Evolutionary conservation across 2,113 vertebrate genomes (phyloP), one percentile per base, ranked within the genome.

Genomic region (Promerops cafer): DNA sequence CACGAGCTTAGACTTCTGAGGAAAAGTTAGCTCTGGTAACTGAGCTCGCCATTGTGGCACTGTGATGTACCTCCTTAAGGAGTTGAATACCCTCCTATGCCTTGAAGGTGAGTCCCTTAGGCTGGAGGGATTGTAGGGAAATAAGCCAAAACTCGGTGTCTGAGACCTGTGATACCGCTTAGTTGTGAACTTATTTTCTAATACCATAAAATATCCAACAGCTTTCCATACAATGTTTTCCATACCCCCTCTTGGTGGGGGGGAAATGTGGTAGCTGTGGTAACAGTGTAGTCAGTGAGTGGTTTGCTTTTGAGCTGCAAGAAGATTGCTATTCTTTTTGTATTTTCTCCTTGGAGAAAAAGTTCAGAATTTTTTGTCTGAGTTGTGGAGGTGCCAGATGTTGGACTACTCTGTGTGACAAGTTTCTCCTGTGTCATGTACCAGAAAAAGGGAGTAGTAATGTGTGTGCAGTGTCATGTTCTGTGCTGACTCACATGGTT

Each of bases 1-100:
- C 21, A 35, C 10, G 24, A 40, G 17, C 37, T 71, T 28, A 35
- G 45, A 27, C 19, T 60, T 78, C 20, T 15, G 33, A 65, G 59
- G 26, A 33, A 5, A 54, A 75, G 35, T 27, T 64, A 45, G 9
- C 30, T 83, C 18, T 37, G 44, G 35, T n/a, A 35, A 27, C 64
- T 77, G 24, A 26, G 33, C 35, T 91, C 11, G 9, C 23, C 16
- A 2, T 15, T 45, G 49, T 56, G n/a, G 19, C 33, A 37, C 11
- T 49, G 1, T 1, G 8, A 11, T 6, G 6, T 22, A 6, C 1
- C 13, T 56, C 0, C 0, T 49, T 42, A n/a, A 27, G 63, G 37
- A 89, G n/a, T 40, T 65, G 69, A 74, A n/a, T 65, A 24, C 31
- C 21, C 11, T 87, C 10, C 26, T 89, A 2, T 50, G 30, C 16